phyloP scores from a whole-genome alignment of 2,797 vertebrate species.

The Brachyalestes nurse region DNA sequence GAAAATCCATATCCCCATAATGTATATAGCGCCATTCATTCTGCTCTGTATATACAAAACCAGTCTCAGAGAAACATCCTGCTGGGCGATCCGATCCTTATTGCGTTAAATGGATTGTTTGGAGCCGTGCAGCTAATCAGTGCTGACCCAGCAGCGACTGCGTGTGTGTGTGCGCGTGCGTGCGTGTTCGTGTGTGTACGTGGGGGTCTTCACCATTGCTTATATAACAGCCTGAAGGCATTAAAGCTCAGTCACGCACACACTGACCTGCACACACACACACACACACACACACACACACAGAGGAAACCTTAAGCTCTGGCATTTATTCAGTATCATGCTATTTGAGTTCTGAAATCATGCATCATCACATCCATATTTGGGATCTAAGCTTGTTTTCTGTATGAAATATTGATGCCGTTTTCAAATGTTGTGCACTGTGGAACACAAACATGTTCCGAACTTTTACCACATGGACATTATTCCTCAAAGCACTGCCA shows the following conservation, averaged over 20 bases:
- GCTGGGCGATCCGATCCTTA: not conserved
- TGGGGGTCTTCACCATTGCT: not conserved
- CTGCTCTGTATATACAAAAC: not conserved
- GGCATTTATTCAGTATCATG: not conserved
- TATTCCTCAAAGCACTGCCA: no score
- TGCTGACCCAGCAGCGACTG: slow-evolving; percentile 5
- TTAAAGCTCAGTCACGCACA: slow-evolving; percentile 19
- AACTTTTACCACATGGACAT: no score
- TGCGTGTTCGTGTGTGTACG: not conserved
- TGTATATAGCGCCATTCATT: not conserved
- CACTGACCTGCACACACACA: not conserved
- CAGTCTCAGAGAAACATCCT: not conserved
- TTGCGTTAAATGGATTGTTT: slow-evolving; percentile 7
- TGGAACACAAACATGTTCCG: no score
- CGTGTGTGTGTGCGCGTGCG: not conserved
- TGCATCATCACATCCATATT: no score
- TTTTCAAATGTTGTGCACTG: no score
- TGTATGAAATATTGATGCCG: no score
- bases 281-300: not conserved
- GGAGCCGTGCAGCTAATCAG: not conserved
- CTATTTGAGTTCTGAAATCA: no score
- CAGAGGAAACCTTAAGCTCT: not conserved
- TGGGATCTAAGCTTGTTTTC: no score
- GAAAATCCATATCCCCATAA: no score
- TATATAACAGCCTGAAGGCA: slow-evolving; percentile 13